These are phyloP conservation scores for Trichonephila clavata DNA, from an alignment of 1,140 invertebrate species.

Conservation along the genomic window DNA sequence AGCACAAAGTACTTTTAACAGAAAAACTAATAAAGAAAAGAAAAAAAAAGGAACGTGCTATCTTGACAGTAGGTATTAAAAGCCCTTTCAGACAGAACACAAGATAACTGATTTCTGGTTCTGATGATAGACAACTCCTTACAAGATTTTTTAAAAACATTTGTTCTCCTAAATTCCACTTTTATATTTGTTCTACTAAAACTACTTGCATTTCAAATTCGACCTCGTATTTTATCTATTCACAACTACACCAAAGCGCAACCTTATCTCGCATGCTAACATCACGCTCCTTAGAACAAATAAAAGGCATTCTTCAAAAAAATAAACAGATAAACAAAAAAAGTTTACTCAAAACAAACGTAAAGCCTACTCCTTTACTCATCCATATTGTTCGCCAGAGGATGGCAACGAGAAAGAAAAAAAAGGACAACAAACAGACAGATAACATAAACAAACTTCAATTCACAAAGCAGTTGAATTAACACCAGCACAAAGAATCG, in stretches of 20 bases:
- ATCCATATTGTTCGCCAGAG: not conserved
- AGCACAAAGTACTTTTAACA: too few species aligned
- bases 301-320: not conserved
- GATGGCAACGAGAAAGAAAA: not conserved
- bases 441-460: conserved; percentile 9
- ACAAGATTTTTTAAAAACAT: too few species aligned
- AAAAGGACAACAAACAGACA: not conserved
- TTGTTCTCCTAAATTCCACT: too few species aligned
- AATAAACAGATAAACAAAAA: not conserved
- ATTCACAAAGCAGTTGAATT: conserved; percentile 5
- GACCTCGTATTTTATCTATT: not conserved
- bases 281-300: not conserved
- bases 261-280: not conserved
- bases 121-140: too few species aligned
- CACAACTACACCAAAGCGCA: not conserved
- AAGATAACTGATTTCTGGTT: too few species aligned
- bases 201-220: not conserved
- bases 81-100: too few species aligned
- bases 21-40: too few species aligned
- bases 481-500: conserved; percentile 24
- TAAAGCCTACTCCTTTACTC: not conserved
- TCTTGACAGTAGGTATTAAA: too few species aligned
- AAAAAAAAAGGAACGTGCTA: too few species aligned
- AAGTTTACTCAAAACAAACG: not conserved
- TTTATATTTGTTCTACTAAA: too few species aligned